Conservation (phyloP, 1,140 invertebrate genomes). For the Adelges cooleyi region DNA sequence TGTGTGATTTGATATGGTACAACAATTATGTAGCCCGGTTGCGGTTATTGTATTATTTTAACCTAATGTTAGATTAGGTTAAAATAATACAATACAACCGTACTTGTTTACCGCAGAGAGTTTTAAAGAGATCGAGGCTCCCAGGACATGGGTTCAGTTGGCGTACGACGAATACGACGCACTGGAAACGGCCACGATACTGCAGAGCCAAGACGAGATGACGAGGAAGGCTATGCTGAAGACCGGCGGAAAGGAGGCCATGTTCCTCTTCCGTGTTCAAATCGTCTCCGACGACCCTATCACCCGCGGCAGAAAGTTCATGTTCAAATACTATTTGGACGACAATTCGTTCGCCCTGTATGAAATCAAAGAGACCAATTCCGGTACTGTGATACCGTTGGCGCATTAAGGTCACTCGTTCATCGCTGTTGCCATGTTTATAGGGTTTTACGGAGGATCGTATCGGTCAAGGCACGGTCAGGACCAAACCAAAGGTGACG, state of each 20-base stretch:
- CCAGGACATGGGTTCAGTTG: neutral
- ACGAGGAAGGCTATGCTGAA: neutral
- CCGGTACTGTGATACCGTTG: too few species aligned
- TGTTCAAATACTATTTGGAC: constrained; percentile 14
- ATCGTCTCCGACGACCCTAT: constrained; percentile 1
- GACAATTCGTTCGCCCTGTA: neutral
- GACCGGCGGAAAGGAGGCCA: neutral
- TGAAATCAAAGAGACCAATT: neutral
- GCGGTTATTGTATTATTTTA: too few species aligned
- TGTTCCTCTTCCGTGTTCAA: neutral
- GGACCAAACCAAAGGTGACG: neutral
- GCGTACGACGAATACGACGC: too few species aligned
- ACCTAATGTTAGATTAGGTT: too few species aligned
- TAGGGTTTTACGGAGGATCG: neutral
- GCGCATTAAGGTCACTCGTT: too few species aligned
- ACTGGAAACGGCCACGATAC: neutral
- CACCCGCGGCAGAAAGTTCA: neutral
- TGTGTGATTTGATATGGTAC: too few species aligned
- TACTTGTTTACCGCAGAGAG: neutral
- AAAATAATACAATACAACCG: too few species aligned
- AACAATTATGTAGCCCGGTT: too few species aligned
- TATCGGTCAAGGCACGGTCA: neutral
- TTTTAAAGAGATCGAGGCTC: neutral
- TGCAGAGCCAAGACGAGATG: neutral
- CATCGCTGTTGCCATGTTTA: neutral